These are phyloP conservation scores for Ophthalmolycus amberensis DNA, from an alignment of 2,113 vertebrate species.

Conservation along the genomic window DNA sequence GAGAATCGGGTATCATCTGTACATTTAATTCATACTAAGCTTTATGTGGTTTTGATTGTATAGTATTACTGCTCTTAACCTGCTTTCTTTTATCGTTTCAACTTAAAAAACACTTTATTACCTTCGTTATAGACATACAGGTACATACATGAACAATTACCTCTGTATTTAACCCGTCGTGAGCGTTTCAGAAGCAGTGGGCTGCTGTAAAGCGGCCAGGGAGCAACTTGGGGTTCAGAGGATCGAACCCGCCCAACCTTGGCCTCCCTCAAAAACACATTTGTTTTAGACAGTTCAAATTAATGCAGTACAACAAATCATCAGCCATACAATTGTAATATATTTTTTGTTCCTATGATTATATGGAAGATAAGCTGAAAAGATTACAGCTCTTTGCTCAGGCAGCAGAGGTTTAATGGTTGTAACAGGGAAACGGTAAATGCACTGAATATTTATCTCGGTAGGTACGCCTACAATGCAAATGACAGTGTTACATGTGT, in stretches of 20 bases:
- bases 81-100: conserved; percentile 29
- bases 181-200: neutral
- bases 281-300: conserved; percentile 45
- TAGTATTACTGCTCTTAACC: conserved; percentile 56
- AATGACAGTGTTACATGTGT: conserved; percentile 66
- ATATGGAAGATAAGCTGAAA: conserved; percentile 47
- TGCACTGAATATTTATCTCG: conserved; percentile 77
- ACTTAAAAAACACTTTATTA: neutral
- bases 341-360: conserved; percentile 47
- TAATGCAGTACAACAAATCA: conserved; percentile 67
- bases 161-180: neutral
- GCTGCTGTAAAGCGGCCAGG: neutral
- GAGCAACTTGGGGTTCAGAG: neutral
- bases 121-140: neutral
- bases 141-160: neutral
- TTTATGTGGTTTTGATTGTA: conserved; percentile 65
- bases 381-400: conserved; percentile 58
- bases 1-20: conserved; percentile 49
- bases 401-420: conserved; percentile 66
- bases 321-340: conserved; percentile 56
- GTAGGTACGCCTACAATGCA: conserved; percentile 62
- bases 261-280: neutral
- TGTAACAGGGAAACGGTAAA: conserved; percentile 70
- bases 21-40: conserved; percentile 50
- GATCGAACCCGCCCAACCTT: neutral